Percentiles rank a stretch among this genome's conserved stretches.
Evolutionary conservation across 2,888 invertebrate genomes (phyloP).

Genomic region (Tridacna gigas): DNA sequence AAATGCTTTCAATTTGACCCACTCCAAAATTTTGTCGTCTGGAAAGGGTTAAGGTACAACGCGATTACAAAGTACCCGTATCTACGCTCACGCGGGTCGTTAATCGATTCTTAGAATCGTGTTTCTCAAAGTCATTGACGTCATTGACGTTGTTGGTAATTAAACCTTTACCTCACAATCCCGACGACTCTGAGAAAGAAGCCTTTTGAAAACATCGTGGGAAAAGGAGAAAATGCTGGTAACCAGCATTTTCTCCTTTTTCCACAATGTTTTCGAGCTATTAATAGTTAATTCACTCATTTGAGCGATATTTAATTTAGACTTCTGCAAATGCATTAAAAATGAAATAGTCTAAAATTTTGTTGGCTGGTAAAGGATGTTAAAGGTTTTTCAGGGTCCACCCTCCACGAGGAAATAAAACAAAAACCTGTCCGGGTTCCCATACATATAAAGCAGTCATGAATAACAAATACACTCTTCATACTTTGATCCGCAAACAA

Average conservation of each 20-base stretch:
- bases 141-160: constrained; percentile 50
- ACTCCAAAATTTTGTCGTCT: too few relatives aligned
- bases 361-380: too few relatives aligned
- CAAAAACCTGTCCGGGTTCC: constrained; percentile 47
- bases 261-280: too few relatives aligned
- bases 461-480: constrained; percentile 36
- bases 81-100: background rate
- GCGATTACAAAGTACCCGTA: background rate
- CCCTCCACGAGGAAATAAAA: constrained; percentile 7
- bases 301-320: too few relatives aligned
- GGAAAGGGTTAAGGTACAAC: too few relatives aligned
- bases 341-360: too few relatives aligned
- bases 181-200: constrained; percentile 19
- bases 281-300: too few relatives aligned
- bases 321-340: too few relatives aligned
- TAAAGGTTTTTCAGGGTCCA: background rate
- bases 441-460: constrained; percentile 48
- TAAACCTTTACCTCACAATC: background rate
- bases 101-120: constrained; percentile 40
- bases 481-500: constrained; percentile 12
- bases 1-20: too few relatives aligned
- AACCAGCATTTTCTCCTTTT: too few relatives aligned
- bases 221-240: too few relatives aligned
- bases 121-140: constrained; percentile 41
- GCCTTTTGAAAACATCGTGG: too few relatives aligned